phyloP scores from a whole-genome alignment of 2,797 vertebrate species.

The Prionace glauca region DNA sequence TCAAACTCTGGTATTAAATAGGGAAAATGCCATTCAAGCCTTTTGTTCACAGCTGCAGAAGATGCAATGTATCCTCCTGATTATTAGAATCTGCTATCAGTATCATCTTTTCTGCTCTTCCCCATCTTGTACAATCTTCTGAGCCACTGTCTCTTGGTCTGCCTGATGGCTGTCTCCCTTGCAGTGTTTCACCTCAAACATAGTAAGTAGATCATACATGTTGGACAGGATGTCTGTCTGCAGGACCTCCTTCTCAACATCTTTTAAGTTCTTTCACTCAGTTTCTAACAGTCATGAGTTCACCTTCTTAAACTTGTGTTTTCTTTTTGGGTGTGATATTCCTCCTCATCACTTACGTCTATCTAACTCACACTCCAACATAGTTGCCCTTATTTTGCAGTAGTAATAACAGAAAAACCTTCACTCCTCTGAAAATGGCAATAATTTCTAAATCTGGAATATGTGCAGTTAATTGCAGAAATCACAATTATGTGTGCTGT shows the following conservation, averaged over 20 bases:
- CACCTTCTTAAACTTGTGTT: background rate
- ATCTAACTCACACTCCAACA: background rate
- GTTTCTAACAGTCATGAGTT: background rate
- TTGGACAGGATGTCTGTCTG: background rate
- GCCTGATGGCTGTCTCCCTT: background rate
- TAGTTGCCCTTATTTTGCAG: background rate
- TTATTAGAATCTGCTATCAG: background rate
- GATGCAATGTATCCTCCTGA: too few relatives aligned
- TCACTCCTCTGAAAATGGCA: background rate
- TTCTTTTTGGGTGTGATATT: background rate
- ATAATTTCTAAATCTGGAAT: background rate
- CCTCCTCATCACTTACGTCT: background rate
- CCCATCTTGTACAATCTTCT: too few relatives aligned
- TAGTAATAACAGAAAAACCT: too few relatives aligned
- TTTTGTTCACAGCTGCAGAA: too few relatives aligned
- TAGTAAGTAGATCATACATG: background rate
- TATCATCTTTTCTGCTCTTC: background rate
- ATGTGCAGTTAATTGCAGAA: background rate
- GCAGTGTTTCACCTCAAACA: background rate
- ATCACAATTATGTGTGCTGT: background rate
- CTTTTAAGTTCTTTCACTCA: too few relatives aligned
- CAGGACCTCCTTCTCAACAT: background rate
- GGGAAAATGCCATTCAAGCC: too few relatives aligned
- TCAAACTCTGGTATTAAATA: too few relatives aligned
- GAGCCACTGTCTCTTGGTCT: background rate